These are phyloP conservation scores for Nesogale talazaci DNA, from an alignment of 2,113 vertebrate genomes.

Conservation along the genomic window DNA sequence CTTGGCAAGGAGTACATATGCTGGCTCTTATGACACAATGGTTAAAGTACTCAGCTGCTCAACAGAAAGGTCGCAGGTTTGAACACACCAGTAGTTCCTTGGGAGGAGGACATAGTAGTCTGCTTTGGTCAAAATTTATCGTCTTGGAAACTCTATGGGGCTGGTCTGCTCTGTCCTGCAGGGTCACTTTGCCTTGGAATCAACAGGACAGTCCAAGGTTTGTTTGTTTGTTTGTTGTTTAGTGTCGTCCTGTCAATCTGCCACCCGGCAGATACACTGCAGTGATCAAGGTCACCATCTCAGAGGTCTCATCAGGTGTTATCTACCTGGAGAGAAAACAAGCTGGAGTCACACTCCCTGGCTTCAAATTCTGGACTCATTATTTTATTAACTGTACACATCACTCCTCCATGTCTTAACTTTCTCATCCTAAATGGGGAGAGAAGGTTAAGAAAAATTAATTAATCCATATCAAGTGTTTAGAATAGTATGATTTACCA, in stretches of 20 bases:
- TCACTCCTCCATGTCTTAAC: neutral
- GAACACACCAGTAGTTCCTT: neutral
- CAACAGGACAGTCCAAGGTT: neutral
- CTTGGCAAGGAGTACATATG: conserved; percentile 15
- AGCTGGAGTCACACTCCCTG: neutral
- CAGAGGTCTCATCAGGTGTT: neutral
- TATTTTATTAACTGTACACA: neutral
- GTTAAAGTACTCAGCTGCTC: neutral
- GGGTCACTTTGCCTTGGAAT: neutral
- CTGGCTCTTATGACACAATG: neutral
- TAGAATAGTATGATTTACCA: conserved; percentile 3
- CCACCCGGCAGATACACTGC: neutral
- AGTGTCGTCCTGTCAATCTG: neutral
- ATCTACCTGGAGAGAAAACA: neutral
- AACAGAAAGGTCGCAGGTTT: neutral
- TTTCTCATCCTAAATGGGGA: conserved; percentile 3
- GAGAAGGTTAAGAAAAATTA: conserved; percentile 44
- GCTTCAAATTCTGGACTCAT: conserved; percentile 28
- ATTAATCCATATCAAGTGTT: conserved; percentile 26
- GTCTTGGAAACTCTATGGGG: neutral
- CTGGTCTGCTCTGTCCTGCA: neutral
- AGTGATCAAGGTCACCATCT: neutral
- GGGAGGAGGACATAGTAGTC: neutral
- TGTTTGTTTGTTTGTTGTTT: neutral
- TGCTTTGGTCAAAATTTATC: neutral